Percentiles rank a stretch among this genome's conserved stretches.
Conservation (phyloP, 2,888 invertebrate genomes). For the Lasioglossum lativentre region DNA sequence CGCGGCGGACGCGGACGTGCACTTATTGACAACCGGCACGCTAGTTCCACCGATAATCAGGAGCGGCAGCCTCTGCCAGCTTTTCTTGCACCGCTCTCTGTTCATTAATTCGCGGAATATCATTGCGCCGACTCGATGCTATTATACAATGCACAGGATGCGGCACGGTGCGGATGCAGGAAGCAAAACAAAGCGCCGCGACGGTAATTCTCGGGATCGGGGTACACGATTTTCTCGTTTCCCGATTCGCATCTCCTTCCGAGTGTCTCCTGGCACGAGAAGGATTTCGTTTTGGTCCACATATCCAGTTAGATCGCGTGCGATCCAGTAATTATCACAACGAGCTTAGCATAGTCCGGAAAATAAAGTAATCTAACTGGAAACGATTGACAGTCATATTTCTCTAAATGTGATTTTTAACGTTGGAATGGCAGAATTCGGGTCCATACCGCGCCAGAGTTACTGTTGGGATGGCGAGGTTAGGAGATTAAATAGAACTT, state of each 20-base stretch:
- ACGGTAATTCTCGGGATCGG: slow-evolving; percentile 12
- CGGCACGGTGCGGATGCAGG: background rate
- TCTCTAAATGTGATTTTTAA: background rate
- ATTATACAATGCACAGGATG: background rate
- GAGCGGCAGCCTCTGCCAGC: slow-evolving; percentile 26
- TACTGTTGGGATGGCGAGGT: too few relatives aligned
- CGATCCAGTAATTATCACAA: background rate
- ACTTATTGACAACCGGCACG: slow-evolving; percentile 49
- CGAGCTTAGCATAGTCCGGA: background rate
- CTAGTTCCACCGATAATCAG: slow-evolving; percentile 53
- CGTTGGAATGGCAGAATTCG: background rate
- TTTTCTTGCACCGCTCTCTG: slow-evolving; percentile 34
- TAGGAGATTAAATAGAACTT: too few relatives aligned
- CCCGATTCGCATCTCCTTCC: background rate
- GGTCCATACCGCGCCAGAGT: background rate
- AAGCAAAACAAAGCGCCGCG: slow-evolving; percentile 1
- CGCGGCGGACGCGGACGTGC: slow-evolving; percentile 20
- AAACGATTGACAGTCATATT: background rate
- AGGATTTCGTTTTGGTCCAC: background rate
- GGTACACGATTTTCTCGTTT: slow-evolving; percentile 8
- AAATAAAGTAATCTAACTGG: background rate
- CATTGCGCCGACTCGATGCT: background rate
- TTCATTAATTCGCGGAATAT: slow-evolving; percentile 50
- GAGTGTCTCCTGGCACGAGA: background rate
- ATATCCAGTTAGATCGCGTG: background rate